Conservation (phyloP, 2,797 vertebrate species). For the Smutsia gigantea region DNA sequence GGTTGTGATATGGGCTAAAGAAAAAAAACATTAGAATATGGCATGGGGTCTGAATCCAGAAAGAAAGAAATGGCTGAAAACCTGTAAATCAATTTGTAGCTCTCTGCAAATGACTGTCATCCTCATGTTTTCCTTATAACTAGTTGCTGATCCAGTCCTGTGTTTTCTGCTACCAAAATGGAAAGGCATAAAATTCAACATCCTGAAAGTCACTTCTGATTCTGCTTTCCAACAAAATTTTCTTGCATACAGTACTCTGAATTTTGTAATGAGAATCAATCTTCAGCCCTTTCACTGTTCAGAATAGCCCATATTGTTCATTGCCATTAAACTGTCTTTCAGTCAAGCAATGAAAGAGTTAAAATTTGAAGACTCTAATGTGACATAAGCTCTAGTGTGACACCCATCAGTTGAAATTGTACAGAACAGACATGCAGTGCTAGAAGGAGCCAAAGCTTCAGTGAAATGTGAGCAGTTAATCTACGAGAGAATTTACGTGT, state of each 20-base stretch:
- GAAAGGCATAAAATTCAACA: constrained; percentile 22
- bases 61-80: background rate
- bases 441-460: constrained; percentile 44
- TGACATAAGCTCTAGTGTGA: background rate
- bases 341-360: constrained; percentile 34
- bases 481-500: constrained; percentile 59
- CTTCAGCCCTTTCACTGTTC: background rate
- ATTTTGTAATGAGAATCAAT: constrained; percentile 43
- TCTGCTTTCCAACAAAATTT: background rate
- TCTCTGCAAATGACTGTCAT: background rate
- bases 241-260: background rate
- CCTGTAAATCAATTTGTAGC: background rate
- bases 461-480: constrained; percentile 45
- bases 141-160: background rate
- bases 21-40: constrained; percentile 1
- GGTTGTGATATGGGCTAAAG: background rate
- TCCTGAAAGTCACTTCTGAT: background rate
- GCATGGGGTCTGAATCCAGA: background rate
- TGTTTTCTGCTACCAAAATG: constrained; percentile 6
- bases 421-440: constrained; percentile 28
- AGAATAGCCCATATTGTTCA: background rate
- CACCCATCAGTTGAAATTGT: constrained; percentile 47
- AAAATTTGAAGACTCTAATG: constrained; percentile 43
- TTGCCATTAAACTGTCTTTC: constrained; percentile 29
- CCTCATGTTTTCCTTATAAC: background rate